A percentile compares a stretch with the other conserved stretches of the same genome.
These are phyloP conservation scores for Spatulosminthurus flaviceps DNA, from an alignment of 2,888 invertebrate genomes.

Conservation along the genomic window DNA sequence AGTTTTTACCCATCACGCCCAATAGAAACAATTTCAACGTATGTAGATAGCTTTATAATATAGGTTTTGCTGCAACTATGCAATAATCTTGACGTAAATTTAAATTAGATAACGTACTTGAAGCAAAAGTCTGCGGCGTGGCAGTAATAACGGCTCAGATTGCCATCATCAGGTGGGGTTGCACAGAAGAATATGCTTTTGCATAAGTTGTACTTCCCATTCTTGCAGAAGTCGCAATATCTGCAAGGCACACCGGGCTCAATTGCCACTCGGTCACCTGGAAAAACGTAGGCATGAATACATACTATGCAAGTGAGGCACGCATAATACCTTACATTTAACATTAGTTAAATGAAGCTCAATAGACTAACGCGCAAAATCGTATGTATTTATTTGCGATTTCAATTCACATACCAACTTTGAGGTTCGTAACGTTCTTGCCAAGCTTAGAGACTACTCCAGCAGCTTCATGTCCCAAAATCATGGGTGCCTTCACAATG, in stretches of 20 bases:
- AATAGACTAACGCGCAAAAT: too few species aligned
- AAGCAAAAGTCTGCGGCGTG: conserved; percentile 91
- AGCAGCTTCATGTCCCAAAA: conserved; percentile 91
- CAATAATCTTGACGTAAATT: conserved; percentile 65
- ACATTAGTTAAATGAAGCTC: too few species aligned
- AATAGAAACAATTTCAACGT: too few species aligned
- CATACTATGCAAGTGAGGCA: too few species aligned
- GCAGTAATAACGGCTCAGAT: conserved; percentile 83
- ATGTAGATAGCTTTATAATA: too few species aligned
- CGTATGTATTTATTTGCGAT: too few species aligned
- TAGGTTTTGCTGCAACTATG: neutral
- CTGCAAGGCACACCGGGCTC: conserved; percentile 94
- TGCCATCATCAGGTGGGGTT: conserved; percentile 94
- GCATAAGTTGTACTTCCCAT: conserved; percentile 91
- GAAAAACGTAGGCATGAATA: conserved; percentile 65
- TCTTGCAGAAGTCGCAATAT: conserved; percentile 83
- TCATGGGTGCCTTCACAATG: conserved; percentile 86
- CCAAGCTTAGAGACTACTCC: conserved; percentile 78
- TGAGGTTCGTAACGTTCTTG: conserved; percentile 68
- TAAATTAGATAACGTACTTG: too few species aligned
- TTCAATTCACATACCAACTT: conserved; percentile 70
- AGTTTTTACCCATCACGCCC: too few species aligned
- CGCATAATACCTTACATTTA: too few species aligned
- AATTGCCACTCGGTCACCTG: conserved; percentile 77
- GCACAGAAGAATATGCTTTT: conserved; percentile 88